These are phyloP conservation scores for Magallana nippona DNA, from an alignment of 2,888 invertebrate genomes.

Conservation along the genomic window DNA sequence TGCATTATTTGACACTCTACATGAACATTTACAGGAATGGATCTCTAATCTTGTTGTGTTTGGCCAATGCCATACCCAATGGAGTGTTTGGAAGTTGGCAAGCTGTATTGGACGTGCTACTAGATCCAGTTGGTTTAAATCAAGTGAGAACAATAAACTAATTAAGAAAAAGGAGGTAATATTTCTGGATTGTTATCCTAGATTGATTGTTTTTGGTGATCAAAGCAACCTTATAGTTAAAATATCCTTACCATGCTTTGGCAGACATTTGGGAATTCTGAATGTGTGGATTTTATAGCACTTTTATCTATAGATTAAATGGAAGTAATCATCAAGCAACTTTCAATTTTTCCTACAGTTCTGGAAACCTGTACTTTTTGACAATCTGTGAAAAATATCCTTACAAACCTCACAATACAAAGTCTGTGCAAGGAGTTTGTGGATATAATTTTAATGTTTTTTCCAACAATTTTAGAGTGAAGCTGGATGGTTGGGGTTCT, in stretches of 20 bases:
- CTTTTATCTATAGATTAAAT: no score
- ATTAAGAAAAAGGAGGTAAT: not conserved
- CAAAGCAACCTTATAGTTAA: no score
- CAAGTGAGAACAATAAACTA: constrained; percentile 59
- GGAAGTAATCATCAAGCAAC: no score
- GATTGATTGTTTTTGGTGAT: no score
- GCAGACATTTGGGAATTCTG: no score
- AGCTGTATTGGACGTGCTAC: constrained; percentile 72
- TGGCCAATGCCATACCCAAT: constrained; percentile 65
- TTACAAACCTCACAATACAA: not conserved
- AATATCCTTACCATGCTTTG: no score
- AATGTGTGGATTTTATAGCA: no score
- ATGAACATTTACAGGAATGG: constrained; percentile 52
- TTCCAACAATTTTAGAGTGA: constrained; percentile 48
- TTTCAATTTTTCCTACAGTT: no score
- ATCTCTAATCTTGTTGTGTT: constrained; percentile 68
- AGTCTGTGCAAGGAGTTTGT: not conserved
- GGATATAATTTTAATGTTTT: not conserved
- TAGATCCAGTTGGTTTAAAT: constrained; percentile 66
- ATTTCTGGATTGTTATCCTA: no score
- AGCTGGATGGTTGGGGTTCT: constrained; percentile 64
- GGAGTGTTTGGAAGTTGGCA: constrained; percentile 73
- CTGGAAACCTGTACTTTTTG: no score
- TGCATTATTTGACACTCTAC: not conserved
- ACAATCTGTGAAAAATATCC: no score